Evolutionary conservation across 2,113 vertebrate genomes (phyloP).

Genomic region (Nothocercus julius): DNA sequence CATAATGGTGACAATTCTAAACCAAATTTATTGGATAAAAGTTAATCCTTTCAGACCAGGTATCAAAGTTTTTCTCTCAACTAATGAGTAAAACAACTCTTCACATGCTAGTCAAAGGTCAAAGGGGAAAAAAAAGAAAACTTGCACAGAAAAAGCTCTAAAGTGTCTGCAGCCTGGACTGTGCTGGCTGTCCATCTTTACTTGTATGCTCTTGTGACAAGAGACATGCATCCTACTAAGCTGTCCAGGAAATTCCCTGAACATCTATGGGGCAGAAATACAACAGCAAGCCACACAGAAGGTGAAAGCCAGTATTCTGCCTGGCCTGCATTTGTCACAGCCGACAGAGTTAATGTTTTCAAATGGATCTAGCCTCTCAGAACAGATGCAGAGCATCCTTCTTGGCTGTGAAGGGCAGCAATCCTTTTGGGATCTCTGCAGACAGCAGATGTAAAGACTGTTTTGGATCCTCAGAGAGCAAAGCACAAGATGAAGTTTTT

Average conservation of each 20-base stretch:
- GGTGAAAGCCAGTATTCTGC: background rate
- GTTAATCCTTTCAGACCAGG: background rate
- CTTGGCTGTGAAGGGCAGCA: background rate
- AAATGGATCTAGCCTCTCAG: background rate
- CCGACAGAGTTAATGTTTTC: background rate
- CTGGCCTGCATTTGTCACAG: background rate
- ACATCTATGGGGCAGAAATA: background rate
- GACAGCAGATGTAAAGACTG: background rate
- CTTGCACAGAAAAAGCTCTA: background rate
- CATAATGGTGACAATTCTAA: background rate
- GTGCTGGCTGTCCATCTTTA: rapidly evolving
- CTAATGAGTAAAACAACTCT: background rate
- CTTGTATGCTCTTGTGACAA: rapidly evolving
- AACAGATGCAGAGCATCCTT: background rate
- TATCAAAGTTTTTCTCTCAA: background rate
- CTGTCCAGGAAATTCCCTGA: rapidly evolving
- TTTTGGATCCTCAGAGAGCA: slow-evolving; percentile 11
- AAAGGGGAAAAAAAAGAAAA: background rate
- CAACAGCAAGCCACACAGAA: background rate
- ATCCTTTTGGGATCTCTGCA: background rate
- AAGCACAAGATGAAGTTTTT: background rate
- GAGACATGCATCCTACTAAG: background rate
- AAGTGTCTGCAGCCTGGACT: background rate
- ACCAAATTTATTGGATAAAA: background rate
- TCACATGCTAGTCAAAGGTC: background rate